Evolutionary conservation across 2,888 invertebrate genomes (phyloP), one percentile per base, ranked within the genome.

Genomic region (Frankliniella fusca): DNA sequence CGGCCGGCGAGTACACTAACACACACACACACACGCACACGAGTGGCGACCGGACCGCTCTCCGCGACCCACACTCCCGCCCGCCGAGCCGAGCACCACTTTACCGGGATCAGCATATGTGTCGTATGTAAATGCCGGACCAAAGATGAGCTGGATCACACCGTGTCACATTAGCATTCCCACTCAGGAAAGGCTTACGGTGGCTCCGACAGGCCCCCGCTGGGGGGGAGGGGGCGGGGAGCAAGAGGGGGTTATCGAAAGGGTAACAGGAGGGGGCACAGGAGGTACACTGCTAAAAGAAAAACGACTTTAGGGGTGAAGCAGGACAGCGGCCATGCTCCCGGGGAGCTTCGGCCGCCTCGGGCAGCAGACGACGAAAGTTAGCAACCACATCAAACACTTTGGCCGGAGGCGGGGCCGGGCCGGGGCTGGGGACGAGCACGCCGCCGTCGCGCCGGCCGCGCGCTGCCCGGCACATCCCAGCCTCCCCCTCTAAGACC

Each of bases 361-460:
- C 38, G 38, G 38, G 38, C 38, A 3, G 70, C 70, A 27, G 70
- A 23, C 27, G 70, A 27, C 70, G 70, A 27, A 76, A 76, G 70
- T 76, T 76, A 27, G 70, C 70, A 23, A 27, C 70, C 70, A 76
- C 70, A 76, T 76, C 70, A 76, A 76, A 76, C 70, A 76, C 70
- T 76, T 76, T 76, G 70, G 61, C 38, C 38, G 38, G 38, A 38
- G 38, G 3, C 38, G 38, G 38, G 38, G 38, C 38, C 38, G 5
- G 5, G 38, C 3, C 38, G 3, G 38, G 38, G 38, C 38, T 5
- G 38, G 38, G n/a, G n/a, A n/a, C 23, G 70, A 70, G 23, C 70
- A 12, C 70, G 23, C 70, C 23, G 70, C 70, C 70, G 54, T 9
- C 70, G 11, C 70, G 54, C 54, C 70, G 11, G 70, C 70, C 23